Evolutionary conservation across 2,113 vertebrate genomes (phyloP).

Genomic region (Trinectes maculatus): DNA sequence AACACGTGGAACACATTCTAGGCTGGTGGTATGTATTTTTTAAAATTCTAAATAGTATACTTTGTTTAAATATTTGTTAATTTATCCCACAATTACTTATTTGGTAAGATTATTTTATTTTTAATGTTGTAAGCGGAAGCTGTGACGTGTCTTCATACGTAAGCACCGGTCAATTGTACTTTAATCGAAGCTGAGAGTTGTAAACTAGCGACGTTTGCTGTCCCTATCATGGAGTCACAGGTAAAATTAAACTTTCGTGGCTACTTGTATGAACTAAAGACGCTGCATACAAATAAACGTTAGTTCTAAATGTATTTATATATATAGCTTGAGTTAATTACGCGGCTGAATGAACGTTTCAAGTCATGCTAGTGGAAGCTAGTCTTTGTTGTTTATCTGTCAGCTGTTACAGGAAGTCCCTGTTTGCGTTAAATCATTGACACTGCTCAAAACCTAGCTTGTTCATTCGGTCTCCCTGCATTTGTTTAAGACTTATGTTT

Average conservation of each 20-base stretch:
- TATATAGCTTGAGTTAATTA: not conserved
- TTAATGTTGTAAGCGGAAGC: no score
- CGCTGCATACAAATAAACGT: not conserved
- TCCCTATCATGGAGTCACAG: slow-evolving; percentile 56
- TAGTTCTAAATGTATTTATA: not conserved
- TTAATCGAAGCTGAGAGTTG: not conserved
- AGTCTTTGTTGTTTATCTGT: not conserved
- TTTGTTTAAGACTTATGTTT: not conserved
- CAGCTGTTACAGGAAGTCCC: slow-evolving; percentile 57
- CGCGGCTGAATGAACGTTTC: not conserved
- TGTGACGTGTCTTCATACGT: no score
- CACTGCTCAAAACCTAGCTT: not conserved
- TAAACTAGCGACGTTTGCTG: not conserved
- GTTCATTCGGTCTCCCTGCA: not conserved
- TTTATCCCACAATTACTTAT: no score
- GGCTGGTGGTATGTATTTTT: no score
- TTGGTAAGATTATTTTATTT: no score
- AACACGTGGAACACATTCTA: no score
- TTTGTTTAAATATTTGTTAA: no score
- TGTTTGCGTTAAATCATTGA: not conserved
- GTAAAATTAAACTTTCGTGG: slow-evolving; percentile 30
- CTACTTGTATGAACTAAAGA: not conserved
- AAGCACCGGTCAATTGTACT: slow-evolving; percentile 28
- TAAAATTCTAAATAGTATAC: no score
- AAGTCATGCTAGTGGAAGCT: slow-evolving; percentile 52